Evolutionary conservation across 2,888 invertebrate genomes (phyloP), one percentile per base, ranked within the genome.

Genomic region (Elmis aenea): DNA sequence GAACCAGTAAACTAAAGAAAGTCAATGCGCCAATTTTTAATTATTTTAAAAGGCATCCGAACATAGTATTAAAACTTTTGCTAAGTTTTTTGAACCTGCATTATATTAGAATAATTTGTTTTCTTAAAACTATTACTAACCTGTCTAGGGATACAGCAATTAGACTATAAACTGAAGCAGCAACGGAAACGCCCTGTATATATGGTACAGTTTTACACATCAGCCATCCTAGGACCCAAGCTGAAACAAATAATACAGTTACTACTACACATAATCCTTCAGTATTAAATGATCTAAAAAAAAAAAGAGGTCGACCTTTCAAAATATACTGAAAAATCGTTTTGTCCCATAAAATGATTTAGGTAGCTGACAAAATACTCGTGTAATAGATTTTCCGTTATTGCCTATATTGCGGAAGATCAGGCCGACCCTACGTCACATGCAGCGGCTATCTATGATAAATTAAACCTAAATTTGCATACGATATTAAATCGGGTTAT

Each of bases 141-240:
- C 90, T 84, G 75, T 96, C 95, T 38, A 94, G 74, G 43, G 95
- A 92, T 10, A 95, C 93, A 5, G 93, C 92, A 33, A 94, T 92
- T 33, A 96, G 76, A 57, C 94, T 94, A 76, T 94, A 92, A 47
- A 95, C 92, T 4, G 93, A 94, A 6, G 95, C 94, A 23, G 91
- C 92, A 8, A 95, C 93, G 1, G 93, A 91, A 26, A 95, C 83
- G 13, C 93, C 92, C 69, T 95, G 94, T 55, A 94, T 86, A 69
- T 93, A 96, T 3, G 95, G 91, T 32, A 94, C 93, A 12, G 90
- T 85, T 70, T 94, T 92, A 73, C 96, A 96, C 86, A 95, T 89
- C 73, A 86, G 79, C 83, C 87, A 84, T 33, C 95, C 94, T 21
- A 95, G 79, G 58, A 93, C 84, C 95, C 95, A 96, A 24, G 91